These are phyloP conservation scores for Zosterops borbonicus DNA, from an alignment of 2,113 vertebrate genomes.

Conservation along the genomic window DNA sequence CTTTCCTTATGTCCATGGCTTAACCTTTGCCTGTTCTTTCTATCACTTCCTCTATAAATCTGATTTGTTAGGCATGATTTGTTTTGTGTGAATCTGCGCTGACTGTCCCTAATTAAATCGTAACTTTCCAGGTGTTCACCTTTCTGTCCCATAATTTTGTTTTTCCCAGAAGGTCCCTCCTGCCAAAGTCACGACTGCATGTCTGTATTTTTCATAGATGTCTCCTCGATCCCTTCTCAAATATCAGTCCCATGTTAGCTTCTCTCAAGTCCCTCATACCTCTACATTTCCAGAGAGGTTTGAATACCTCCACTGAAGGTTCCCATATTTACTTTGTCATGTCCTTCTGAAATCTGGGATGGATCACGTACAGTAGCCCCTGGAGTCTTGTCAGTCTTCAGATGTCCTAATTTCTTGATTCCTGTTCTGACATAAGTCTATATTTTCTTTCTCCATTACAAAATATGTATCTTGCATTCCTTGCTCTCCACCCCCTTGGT, in stretches of 20 bases:
- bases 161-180: slow-evolving; percentile 7
- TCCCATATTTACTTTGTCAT: slow-evolving; percentile 31
- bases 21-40: slow-evolving; percentile 58
- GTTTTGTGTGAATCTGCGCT: slow-evolving; percentile 45
- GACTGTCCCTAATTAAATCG: slow-evolving; percentile 69
- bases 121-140: slow-evolving; percentile 62
- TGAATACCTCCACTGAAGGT: neutral
- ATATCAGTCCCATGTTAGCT: neutral
- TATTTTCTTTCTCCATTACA: slow-evolving; percentile 39
- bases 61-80: slow-evolving; percentile 64
- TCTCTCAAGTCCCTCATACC: neutral
- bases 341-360: slow-evolving; percentile 33
- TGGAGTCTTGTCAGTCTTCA: slow-evolving; percentile 22
- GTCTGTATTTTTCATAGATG: slow-evolving; percentile 35
- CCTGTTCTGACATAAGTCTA: slow-evolving; percentile 25
- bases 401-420: slow-evolving; percentile 41
- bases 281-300: neutral
- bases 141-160: slow-evolving; percentile 40
- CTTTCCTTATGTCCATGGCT: slow-evolving; percentile 56
- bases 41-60: slow-evolving; percentile 71
- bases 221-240: slow-evolving; percentile 37
- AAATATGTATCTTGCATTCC: slow-evolving; percentile 41
- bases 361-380: neutral
- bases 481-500: neutral
- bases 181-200: slow-evolving; percentile 27